These are phyloP conservation scores for Drosophila pruinosa DNA, from an alignment of 1,140 invertebrate species.

Conservation along the genomic window DNA sequence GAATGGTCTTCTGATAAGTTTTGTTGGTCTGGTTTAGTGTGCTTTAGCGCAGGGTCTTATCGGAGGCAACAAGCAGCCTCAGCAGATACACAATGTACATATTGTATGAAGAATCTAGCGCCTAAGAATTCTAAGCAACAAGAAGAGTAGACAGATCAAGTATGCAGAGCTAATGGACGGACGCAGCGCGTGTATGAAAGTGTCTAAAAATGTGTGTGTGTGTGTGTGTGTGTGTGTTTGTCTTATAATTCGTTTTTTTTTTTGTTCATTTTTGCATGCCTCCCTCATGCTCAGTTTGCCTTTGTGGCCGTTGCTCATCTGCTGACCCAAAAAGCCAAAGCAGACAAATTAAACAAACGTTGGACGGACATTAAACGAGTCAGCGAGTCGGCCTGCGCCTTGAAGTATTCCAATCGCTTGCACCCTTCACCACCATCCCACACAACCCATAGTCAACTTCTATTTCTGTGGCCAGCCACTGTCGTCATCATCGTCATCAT, in stretches of 20 bases:
- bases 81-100: slow-evolving; percentile 50
- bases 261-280: slow-evolving; percentile 38
- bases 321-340: slow-evolving; percentile 65
- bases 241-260: not conserved
- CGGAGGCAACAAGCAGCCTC: not conserved
- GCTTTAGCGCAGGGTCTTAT: not conserved
- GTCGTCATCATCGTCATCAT: slow-evolving; percentile 34
- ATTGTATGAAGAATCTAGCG: slow-evolving; percentile 46
- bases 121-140: not conserved
- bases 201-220: slow-evolving; percentile 19
- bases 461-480: slow-evolving; percentile 63
- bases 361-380: slow-evolving; percentile 54
- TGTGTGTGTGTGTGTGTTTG: not conserved
- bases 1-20: slow-evolving; percentile 12
- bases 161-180: slow-evolving; percentile 19
- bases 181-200: slow-evolving; percentile 14
- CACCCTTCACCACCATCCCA: not conserved
- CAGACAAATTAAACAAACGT: slow-evolving; percentile 76
- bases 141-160: not conserved
- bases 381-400: slow-evolving; percentile 57
- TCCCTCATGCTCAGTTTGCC: not conserved
- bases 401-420: slow-evolving; percentile 53
- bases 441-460: slow-evolving; percentile 27
- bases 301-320: slow-evolving; percentile 25
- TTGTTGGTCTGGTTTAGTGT: not conserved